phyloP scores from a whole-genome alignment of 2,797 vertebrate species.

The Halcyon leucocephala region DNA sequence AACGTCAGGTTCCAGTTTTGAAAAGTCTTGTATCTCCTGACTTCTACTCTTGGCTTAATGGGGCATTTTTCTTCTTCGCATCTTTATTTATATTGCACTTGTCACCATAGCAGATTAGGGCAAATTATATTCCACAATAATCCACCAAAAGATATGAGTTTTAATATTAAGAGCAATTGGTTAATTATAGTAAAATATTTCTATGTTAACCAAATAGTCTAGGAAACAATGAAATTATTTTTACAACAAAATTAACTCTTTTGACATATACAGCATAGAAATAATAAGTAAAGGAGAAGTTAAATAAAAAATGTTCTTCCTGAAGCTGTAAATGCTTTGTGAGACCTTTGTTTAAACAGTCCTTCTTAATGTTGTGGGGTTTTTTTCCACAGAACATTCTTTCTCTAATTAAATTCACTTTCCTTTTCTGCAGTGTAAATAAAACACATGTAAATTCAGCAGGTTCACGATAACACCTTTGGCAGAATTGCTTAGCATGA shows the following conservation, averaged over 20 bases:
- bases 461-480: neutral
- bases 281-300: neutral
- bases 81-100: constrained; percentile 51
- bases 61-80: neutral
- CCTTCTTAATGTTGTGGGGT: neutral
- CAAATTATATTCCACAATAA: constrained; percentile 3
- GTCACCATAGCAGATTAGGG: neutral
- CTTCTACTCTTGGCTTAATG: neutral
- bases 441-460: neutral
- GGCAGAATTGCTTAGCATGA: neutral
- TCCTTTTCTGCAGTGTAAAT: neutral
- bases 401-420: neutral
- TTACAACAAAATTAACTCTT: constrained; percentile 8
- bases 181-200: constrained; percentile 34
- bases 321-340: neutral
- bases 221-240: neutral
- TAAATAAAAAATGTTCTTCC: neutral
- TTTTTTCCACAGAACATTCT: neutral
- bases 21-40: neutral
- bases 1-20: neutral
- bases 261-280: constrained; percentile 2
- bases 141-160: neutral
- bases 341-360: neutral
- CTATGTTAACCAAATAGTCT: neutral
- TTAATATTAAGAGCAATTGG: constrained; percentile 17